Percentiles rank a stretch among this genome's conserved stretches.
phyloP scores from a whole-genome alignment of 2,113 vertebrate species.

The Oostethus manadensis region DNA sequence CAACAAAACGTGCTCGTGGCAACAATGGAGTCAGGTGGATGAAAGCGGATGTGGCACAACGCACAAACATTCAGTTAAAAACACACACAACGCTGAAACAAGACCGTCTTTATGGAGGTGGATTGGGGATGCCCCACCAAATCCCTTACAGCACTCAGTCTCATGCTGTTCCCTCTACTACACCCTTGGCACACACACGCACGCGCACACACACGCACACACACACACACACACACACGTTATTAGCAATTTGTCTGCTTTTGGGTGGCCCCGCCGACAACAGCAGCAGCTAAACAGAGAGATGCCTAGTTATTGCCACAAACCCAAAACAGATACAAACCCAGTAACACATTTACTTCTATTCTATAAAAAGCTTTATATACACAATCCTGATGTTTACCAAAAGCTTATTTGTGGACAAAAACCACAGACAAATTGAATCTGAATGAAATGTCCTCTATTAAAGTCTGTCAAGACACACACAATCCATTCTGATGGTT shows the following conservation, averaged over 20 bases:
- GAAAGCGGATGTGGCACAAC: constrained; percentile 4
- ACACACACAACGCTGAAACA: constrained; percentile 32
- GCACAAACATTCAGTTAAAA: constrained; percentile 3
- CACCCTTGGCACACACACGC: constrained; percentile 10
- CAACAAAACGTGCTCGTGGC: neutral
- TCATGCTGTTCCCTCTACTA: constrained; percentile 35
- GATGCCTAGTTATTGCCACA: constrained; percentile 54
- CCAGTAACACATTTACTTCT: constrained; percentile 48
- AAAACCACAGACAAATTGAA: constrained; percentile 40
- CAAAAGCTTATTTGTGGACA: constrained; percentile 47
- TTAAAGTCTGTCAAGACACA: constrained; percentile 31
- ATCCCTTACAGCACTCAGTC: constrained; percentile 42
- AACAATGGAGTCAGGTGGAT: neutral
- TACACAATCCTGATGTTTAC: constrained; percentile 53
- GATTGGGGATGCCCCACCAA: constrained; percentile 63
- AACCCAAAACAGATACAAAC: constrained; percentile 60
- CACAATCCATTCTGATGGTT: constrained; percentile 22
- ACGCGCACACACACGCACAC: neutral
- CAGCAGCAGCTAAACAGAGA: constrained; percentile 62
- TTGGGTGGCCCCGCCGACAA: constrained; percentile 52
- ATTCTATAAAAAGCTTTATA: constrained; percentile 59
- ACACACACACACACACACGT: neutral
- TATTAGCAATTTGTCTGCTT: constrained; percentile 52
- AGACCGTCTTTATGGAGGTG: constrained; percentile 47
- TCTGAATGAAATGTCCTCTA: constrained; percentile 46